These are phyloP conservation scores for Streptopelia turtur DNA, from an alignment of 2,797 vertebrate genomes.

Conservation along the genomic window DNA sequence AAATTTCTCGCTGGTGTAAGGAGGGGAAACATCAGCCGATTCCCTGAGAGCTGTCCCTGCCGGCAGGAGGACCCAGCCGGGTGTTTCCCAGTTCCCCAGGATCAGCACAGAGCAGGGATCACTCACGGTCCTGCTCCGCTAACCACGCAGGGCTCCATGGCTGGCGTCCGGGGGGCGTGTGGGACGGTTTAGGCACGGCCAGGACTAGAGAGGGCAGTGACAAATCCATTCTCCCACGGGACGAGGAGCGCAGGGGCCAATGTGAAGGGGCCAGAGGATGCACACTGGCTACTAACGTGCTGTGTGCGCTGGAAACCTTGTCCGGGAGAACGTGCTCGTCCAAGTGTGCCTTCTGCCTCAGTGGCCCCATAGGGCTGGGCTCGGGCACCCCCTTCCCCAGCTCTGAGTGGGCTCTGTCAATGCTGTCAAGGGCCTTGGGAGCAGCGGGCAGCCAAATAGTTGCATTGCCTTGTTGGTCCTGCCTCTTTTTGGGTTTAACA, in stretches of 20 bases:
- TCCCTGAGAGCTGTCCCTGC: not conserved
- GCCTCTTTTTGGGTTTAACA: not conserved
- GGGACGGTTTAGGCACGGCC: not conserved
- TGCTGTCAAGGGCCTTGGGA: not conserved
- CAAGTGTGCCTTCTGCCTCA: not conserved
- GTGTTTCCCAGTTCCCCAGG: not conserved
- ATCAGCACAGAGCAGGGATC: not conserved
- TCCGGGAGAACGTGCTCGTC: not conserved
- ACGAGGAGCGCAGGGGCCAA: accelerated
- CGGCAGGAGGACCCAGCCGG: not conserved
- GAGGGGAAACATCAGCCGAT: not conserved
- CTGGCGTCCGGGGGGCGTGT: not conserved
- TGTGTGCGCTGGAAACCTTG: not conserved
- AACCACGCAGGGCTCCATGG: not conserved
- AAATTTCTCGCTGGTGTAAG: not conserved
- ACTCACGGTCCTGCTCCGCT: not conserved
- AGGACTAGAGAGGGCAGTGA: not conserved
- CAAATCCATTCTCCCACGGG: not conserved
- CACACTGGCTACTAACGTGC: not conserved
- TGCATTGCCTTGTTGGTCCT: not conserved
- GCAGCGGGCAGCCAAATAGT: not conserved
- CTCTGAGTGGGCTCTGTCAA: not conserved
- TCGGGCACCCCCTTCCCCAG: not conserved
- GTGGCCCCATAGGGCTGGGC: not conserved
- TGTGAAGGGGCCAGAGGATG: not conserved